These are phyloP conservation scores for Hafferia zeledoni DNA, from an alignment of 2,797 vertebrate species.

Conservation along the genomic window DNA sequence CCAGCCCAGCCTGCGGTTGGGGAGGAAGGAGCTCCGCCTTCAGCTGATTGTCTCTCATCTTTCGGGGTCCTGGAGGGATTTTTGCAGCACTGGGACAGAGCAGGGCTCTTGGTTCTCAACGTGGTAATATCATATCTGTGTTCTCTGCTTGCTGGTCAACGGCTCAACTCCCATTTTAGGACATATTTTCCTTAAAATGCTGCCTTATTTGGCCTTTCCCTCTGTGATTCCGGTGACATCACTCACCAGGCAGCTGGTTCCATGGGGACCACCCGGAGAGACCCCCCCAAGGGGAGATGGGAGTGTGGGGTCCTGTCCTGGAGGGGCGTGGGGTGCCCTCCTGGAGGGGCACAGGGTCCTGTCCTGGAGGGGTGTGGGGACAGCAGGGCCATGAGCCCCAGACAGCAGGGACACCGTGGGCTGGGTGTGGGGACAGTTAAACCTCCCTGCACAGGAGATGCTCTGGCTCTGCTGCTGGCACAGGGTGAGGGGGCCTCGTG, in stretches of 20 bases:
- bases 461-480: neutral
- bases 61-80: neutral
- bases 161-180: constrained; percentile 49
- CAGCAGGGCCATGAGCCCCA: rapidly evolving
- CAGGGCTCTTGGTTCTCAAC: neutral
- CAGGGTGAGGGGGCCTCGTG: rapidly evolving
- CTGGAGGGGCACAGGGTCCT: neutral
- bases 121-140: neutral
- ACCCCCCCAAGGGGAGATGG: rapidly evolving
- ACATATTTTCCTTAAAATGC: neutral
- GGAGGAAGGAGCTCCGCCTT: neutral
- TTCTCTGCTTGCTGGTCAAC: neutral
- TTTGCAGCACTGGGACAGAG: neutral
- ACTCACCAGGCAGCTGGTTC: neutral
- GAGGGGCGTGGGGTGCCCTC: too few relatives aligned
- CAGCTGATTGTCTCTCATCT: neutral
- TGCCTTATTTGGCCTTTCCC: constrained; percentile 56
- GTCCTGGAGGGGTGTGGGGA: neutral
- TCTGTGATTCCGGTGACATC: constrained; percentile 12
- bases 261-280: neutral
- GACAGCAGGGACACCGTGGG: rapidly evolving
- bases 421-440: neutral
- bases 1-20: neutral
- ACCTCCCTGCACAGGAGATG: rapidly evolving
- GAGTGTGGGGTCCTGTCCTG: rapidly evolving